Base-by-base conservation (phyloP, 2,888 invertebrate genomes). In the Drosophila neonasuta region DNA sequence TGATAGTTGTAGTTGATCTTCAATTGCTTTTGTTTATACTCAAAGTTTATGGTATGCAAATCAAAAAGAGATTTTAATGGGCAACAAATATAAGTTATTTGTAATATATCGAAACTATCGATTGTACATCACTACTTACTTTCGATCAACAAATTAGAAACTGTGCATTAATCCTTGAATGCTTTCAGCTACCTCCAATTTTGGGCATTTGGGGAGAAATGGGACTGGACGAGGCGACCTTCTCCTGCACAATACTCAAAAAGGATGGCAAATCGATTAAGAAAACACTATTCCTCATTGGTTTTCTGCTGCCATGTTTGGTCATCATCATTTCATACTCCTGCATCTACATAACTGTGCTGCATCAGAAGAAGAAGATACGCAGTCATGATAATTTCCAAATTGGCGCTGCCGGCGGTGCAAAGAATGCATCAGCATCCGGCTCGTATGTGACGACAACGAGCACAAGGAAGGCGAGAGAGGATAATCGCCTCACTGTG, bases 231-330 rank as follows among this genome's bases (percentile, higher is more conserved):
- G 92, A 93, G 30, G 92, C 93, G 17, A 96, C 97, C 2, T 97
- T 97, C 90, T 97, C 97, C 0, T 97, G 97, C 90, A 97, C 97
- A 20, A 97, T 97, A 78, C 92, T 97, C 51, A 93, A 93, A 71
- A 95, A 96, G 87, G 92, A 95, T 87, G 95, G 95, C 42, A 92
- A 91, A 71, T 97, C 96, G 1, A 97, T 97, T 3, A 96, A 97
- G 91, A 97, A 96, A 89, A 93, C 95, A 60, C 92, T 97, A 0
- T 97, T 97, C 91, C 92, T 95, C 13, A 92, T 97, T 78, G 97
- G 96, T 1, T 96, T 97, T 89, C 93, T 95, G 7, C 91, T 97
- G 24, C 97, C 97, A 0, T 97, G 97, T 85, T 89, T 95, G 24
- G 96, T 96, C 41, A 97, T 97, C 84, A 95, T 96, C 54, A 93